Evolutionary conservation across 2,797 vertebrate species (phyloP).

Genomic region (Anomalospiza imberbis): DNA sequence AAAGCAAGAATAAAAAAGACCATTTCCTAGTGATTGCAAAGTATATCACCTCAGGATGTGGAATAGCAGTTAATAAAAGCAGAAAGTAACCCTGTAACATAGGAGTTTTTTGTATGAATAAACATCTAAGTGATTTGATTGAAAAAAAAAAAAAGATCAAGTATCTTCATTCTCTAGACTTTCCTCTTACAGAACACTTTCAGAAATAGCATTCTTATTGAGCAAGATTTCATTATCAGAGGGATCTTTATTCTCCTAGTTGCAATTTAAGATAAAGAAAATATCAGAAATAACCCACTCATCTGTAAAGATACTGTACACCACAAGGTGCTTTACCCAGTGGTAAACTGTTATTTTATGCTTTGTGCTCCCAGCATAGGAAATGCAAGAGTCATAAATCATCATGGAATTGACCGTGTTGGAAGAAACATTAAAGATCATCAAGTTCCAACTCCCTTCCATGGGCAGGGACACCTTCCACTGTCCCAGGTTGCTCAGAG

Average conservation of each 20-base stretch:
- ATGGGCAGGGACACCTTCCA: neutral
- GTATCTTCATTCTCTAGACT: neutral
- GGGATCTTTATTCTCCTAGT: neutral
- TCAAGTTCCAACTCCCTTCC: rapidly evolving
- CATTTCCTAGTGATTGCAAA: neutral
- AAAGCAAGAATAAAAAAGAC: neutral
- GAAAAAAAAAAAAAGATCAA: neutral
- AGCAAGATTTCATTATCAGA: neutral
- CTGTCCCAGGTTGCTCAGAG: neutral
- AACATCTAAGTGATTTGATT: neutral
- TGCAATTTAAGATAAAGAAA: neutral
- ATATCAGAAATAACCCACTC: neutral
- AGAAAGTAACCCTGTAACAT: neutral
- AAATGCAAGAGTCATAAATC: neutral
- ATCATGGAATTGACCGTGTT: neutral
- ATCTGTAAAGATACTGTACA: neutral
- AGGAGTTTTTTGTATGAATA: neutral
- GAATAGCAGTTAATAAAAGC: neutral
- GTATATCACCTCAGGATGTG: neutral
- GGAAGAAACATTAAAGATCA: neutral
- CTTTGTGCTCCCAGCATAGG: neutral
- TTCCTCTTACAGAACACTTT: neutral
- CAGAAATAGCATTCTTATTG: neutral
- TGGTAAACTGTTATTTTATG: neutral
- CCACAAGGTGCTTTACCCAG: neutral